Base-by-base conservation (phyloP, 2,113 vertebrate species). In the Tetraodon nigroviridis region DNA sequence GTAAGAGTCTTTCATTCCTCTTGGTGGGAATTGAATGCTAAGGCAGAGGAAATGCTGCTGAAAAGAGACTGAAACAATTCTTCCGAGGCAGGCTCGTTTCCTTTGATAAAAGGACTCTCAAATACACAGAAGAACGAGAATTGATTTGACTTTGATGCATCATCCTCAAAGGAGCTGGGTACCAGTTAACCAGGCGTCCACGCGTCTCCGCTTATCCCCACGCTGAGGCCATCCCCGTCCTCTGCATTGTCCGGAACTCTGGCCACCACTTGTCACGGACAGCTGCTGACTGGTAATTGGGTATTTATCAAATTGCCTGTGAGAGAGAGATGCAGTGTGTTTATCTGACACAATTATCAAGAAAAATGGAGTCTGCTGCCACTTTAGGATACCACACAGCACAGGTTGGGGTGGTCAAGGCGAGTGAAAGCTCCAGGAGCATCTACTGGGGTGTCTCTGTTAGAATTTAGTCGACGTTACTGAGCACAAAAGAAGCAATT, bases 281-380 rank as follows among this genome's bases (percentile, higher is more conserved):
- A 89, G 91, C 86, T 90, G 83, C 90, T 71, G 78, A 66, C 78
- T 91, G 84, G 91, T 94, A 95, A 96, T 96, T 95, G 93, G 91
- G 87, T 93, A 89, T 95, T 97, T 97, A 96, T 97, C 93, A 93
- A 92, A 94, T 94, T 91, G 88, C 90, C 89, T 81, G 89, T 86
- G 85, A 92, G 91, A 92, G 88, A 75, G 69, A 59, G 70, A 86
- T 82, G 83, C 89, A 78, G 71, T 82, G 79, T 85, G 79, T 86
- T 90, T 93, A 95, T 96, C 94, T 90, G 90, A 90, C 86, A 92
- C 91, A 93, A 94, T 95, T 93, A 93, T 94, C 92, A 69, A 71
- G 69, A 82, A 83, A 79, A 84, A 74, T 70, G 7, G 3, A 51
- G 67, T 49, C 29, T 16, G 54, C 55, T 3, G 20, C 55, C 16